Conservation (phyloP, 2,113 vertebrate genomes). For the Xiphias gladius region DNA sequence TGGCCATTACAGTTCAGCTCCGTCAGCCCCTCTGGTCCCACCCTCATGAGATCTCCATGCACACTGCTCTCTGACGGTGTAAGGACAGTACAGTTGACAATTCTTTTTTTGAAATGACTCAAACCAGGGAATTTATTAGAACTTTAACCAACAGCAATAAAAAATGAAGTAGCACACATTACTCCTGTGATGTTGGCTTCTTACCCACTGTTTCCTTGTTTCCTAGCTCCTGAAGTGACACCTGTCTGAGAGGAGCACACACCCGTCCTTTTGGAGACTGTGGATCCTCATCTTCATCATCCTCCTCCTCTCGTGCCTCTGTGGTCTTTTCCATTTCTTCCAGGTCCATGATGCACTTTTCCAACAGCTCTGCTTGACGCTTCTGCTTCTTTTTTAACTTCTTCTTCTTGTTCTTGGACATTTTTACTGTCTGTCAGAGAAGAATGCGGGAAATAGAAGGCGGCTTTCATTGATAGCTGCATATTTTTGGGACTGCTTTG, state of each 20-base stretch:
- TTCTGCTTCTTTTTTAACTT: slow-evolving; percentile 99
- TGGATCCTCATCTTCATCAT: slow-evolving; percentile 85
- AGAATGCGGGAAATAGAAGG: not conserved
- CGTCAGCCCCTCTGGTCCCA: slow-evolving; percentile 63
- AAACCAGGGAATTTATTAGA: not conserved
- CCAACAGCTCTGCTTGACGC: slow-evolving; percentile 94
- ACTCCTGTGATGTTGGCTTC: slow-evolving; percentile 3
- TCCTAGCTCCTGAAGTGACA: slow-evolving; percentile 72
- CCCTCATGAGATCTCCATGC: slow-evolving; percentile 46
- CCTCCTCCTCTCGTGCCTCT: slow-evolving; percentile 85
- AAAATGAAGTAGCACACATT: not conserved
- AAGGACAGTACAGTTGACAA: not conserved
- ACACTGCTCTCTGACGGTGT: slow-evolving; percentile 54
- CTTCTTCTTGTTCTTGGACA: slow-evolving; percentile 99
- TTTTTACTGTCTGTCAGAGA: slow-evolving; percentile 89
- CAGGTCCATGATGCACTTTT: slow-evolving; percentile 96
- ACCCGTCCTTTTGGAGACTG: slow-evolving; percentile 85
- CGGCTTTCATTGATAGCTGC: not conserved
- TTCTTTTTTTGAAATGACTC: not conserved
- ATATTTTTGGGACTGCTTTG: not conserved
- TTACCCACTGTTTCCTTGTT: slow-evolving; percentile 71
- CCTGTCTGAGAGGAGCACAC: slow-evolving; percentile 80
- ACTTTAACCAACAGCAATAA: not conserved
- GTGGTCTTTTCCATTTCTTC: slow-evolving; percentile 92
- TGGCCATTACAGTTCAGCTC: slow-evolving; percentile 93